Evolutionary conservation across 2,113 vertebrate species (phyloP).

Genomic region (Ceyx cyanopectus): DNA sequence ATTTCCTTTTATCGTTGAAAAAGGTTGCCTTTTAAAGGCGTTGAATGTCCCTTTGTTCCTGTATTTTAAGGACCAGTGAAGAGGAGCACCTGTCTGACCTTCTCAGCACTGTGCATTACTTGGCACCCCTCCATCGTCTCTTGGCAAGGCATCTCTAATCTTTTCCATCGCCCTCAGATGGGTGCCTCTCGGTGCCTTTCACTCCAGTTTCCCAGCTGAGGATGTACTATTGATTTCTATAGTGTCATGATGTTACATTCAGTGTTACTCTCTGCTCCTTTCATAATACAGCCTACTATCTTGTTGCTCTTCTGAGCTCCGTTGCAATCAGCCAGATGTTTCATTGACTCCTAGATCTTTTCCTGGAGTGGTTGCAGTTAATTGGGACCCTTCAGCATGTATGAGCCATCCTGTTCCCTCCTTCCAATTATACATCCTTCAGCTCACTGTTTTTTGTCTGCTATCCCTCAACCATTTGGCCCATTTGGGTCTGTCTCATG

Average conservation of each 20-base stretch:
- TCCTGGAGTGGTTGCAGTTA: constrained; percentile 44
- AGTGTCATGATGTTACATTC: constrained; percentile 17
- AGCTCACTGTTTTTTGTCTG: not conserved
- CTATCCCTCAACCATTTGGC: not conserved
- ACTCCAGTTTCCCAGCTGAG: constrained; percentile 48
- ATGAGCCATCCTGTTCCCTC: constrained; percentile 45
- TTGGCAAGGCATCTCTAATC: constrained; percentile 14
- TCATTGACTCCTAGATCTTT: constrained; percentile 60
- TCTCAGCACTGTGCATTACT: not conserved
- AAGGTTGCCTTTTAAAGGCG: constrained; percentile 39
- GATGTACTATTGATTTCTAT: constrained; percentile 29
- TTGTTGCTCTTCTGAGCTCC: constrained; percentile 36
- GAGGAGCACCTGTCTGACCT: constrained; percentile 71
- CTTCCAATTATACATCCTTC: not conserved
- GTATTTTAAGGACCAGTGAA: constrained; percentile 23
- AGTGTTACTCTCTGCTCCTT: constrained; percentile 2
- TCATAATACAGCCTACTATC: constrained; percentile 22
- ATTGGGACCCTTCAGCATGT: constrained; percentile 23
- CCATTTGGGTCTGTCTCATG: accelerated
- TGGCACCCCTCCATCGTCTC: constrained; percentile 59
- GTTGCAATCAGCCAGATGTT: constrained; percentile 70
- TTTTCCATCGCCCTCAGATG: constrained; percentile 26
- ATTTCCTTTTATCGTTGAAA: constrained; percentile 16
- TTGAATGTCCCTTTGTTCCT: constrained; percentile 56
- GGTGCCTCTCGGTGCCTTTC: constrained; percentile 48